Base-by-base conservation (phyloP, 2,888 invertebrate genomes). In the Tetanocera ferruginea region DNA sequence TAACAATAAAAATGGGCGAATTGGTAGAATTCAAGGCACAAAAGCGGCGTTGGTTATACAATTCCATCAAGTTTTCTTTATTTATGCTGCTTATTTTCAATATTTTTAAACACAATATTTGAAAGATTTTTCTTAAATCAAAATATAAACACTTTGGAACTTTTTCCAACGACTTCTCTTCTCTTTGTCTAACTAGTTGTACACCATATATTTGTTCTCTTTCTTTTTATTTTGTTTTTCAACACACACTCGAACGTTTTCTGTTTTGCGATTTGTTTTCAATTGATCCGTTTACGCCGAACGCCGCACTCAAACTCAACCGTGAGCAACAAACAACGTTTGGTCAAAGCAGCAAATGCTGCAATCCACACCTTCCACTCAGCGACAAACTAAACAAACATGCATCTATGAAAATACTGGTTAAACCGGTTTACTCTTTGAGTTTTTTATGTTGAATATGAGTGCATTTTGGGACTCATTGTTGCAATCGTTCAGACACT, bases 1-100 rank as follows among this genome's bases (percentile, higher is more conserved):
- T 85, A 83, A 81, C 83, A 84, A 83, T 81, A 75, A 34, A 70
- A 76, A 80, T 57, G 73, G 76, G 55, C 66, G 34, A 73, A 37
- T 72, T 71, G 52, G 25, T 74, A 62, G 75, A 64, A 74, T 57
- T 28, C 43, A 71, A 60, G 19, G 37, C 76, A 76, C 62, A 64
- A 60, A n/a, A 6, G 28, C 62, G 67, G 72, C 49, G 55, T 69
- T 67, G 37, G 55, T 67, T 75, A 37, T 66, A 34, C 19, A 23
- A 31, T 71, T 34, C 34, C 49, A 5, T 28, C 8, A 57, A 57
- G 11, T 9, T 3, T 37, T 37, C 43, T 43, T 43, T 11, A 14
- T 3, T 37, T 37, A 37, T n/a, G n/a, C 37, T 37, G 8, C 37
- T 37, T 37, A n/a, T n/a, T n/a, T n/a, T n/a, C n/a, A n/a, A n/a